phyloP scores from a whole-genome alignment of 1,140 invertebrate genomes.

The Cherax quadricarinatus region DNA sequence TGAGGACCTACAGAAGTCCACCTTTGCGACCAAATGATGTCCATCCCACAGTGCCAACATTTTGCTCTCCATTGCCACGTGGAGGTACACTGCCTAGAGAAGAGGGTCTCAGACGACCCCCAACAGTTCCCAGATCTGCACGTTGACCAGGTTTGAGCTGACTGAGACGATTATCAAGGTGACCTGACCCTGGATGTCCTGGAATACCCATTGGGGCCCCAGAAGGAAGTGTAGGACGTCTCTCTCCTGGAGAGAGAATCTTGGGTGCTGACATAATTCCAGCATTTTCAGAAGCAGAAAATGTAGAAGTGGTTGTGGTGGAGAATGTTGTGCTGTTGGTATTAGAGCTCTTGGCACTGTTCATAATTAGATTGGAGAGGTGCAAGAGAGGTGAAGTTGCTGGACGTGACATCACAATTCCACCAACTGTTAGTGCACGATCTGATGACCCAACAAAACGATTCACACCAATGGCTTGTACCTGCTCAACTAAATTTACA shows the following conservation, averaged over 20 bases:
- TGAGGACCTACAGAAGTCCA: conserved; percentile 63
- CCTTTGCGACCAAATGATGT: conserved; percentile 72
- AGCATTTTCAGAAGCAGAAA: not conserved
- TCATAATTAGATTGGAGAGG: conserved; percentile 72
- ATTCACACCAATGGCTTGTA: conserved; percentile 84
- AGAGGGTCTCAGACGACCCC: conserved; percentile 55
- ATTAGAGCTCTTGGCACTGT: conserved; percentile 42
- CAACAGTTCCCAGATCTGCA: conserved; percentile 69
- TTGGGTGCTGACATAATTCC: conserved; percentile 56
- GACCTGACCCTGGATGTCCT: conserved; percentile 70
- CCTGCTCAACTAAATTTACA: conserved; percentile 82
- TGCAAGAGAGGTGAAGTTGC: conserved; percentile 71
- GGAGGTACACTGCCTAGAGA: conserved; percentile 45
- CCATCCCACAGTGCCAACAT: conserved; percentile 69
- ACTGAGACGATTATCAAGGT: conserved; percentile 62
- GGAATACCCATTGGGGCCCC: conserved; percentile 71
- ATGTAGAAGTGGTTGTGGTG: conserved; percentile 28
- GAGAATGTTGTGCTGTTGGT: not conserved
- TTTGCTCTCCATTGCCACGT: conserved; percentile 38
- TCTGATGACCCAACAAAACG: conserved; percentile 80
- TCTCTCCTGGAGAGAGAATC: conserved; percentile 62
- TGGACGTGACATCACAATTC: conserved; percentile 77
- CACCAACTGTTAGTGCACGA: conserved; percentile 80
- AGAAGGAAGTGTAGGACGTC: conserved; percentile 65
- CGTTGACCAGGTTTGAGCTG: conserved; percentile 69